These are phyloP conservation scores for Monomorium pharaonis DNA, from an alignment of 1,140 invertebrate genomes.

Conservation along the genomic window DNA sequence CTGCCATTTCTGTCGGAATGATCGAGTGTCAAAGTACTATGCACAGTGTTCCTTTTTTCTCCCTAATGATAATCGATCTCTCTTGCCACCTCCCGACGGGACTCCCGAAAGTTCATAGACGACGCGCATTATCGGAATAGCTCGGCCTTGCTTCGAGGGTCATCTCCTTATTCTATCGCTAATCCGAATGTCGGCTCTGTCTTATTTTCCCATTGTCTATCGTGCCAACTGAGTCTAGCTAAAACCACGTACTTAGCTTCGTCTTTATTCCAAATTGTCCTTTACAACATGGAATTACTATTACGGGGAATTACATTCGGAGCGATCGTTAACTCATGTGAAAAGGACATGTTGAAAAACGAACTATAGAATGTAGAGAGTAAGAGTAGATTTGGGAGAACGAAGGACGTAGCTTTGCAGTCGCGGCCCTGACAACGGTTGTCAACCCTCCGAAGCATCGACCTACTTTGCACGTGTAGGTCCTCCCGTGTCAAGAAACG, in stretches of 20 bases:
- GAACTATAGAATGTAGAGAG: not conserved
- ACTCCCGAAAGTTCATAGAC: conserved; percentile 37
- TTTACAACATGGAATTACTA: not conserved
- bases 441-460: conserved; percentile 38
- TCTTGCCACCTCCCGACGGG: not conserved
- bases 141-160: not conserved
- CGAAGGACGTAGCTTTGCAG: not conserved
- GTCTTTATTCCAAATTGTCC: not conserved
- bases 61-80: conserved; percentile 9
- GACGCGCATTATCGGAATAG: conserved; percentile 35
- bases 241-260: not conserved
- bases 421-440: conserved; percentile 14
- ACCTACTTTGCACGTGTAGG: conserved; percentile 21
- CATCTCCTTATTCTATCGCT: not conserved
- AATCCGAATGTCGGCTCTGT: not conserved
- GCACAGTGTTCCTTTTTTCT: not conserved
- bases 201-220: conserved; percentile 34
- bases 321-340: not conserved
- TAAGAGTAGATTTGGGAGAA: not conserved
- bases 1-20: not conserved
- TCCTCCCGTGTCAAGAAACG: conserved; percentile 8
- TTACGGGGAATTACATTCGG: not conserved
- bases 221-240: not conserved
- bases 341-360: not conserved
- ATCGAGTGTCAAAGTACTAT: conserved; percentile 9